Conservation (phyloP, 1,140 invertebrate genomes). For the Temnothorax curvispinosus region DNA sequence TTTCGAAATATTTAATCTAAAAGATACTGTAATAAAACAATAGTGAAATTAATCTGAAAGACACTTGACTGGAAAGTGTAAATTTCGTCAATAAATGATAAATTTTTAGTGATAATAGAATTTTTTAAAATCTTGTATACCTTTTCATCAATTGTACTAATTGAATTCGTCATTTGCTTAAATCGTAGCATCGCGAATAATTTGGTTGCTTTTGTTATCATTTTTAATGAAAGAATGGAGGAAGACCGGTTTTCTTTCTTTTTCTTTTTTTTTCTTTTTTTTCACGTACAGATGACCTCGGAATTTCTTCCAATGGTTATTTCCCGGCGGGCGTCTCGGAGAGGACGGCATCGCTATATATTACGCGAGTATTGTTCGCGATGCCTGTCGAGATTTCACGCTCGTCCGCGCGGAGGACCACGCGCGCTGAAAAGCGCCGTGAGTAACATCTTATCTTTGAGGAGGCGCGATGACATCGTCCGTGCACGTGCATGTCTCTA, state of each 20-base stretch:
- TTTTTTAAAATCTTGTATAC: not conserved
- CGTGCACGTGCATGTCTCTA: constrained; percentile 77
- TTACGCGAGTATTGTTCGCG: constrained; percentile 40
- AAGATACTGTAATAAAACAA: not conserved
- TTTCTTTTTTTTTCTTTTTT: not conserved
- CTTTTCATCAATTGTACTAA: not conserved
- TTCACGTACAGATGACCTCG: not conserved
- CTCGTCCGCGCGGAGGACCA: not conserved
- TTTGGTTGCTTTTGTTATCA: not conserved
- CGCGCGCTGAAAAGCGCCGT: constrained; percentile 27
- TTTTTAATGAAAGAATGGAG: not conserved
- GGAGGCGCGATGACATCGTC: constrained; percentile 70
- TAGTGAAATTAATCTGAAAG: not conserved
- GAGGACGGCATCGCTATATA: constrained; percentile 19
- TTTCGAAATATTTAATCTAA: not conserved
- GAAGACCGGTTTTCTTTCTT: not conserved
- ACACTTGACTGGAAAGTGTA: not conserved
- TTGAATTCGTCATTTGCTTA: not conserved
- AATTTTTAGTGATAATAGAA: not conserved
- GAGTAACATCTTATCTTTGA: constrained; percentile 61
- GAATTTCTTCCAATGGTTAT: constrained; percentile 31
- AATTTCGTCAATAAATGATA: not conserved
- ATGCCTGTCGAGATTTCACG: constrained; percentile 29
- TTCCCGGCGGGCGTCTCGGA: not conserved
- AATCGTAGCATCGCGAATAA: not conserved